Percentiles rank a stretch among this genome's conserved stretches.
Conservation (phyloP, 35 echinoderm and acorn worm species). For the Lytechinus pictus region DNA sequence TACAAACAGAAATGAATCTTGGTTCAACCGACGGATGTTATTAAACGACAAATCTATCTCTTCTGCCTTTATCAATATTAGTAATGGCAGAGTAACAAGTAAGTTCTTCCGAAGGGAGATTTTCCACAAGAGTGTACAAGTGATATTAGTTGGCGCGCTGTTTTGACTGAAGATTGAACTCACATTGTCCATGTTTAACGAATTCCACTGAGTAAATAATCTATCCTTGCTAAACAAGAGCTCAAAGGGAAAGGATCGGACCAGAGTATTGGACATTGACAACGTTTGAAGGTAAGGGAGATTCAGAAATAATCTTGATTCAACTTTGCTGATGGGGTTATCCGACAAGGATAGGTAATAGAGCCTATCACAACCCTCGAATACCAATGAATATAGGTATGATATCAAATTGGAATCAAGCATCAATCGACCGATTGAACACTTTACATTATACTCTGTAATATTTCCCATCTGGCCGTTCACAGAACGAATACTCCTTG, state of each 20-base stretch:
- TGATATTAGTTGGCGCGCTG: not conserved
- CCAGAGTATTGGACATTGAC: not conserved
- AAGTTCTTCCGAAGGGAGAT: not conserved
- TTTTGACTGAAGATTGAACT: not conserved
- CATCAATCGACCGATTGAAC: not conserved
- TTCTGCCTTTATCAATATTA: not conserved
- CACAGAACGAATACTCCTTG: not conserved
- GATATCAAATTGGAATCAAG: not conserved
- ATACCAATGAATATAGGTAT: not conserved
- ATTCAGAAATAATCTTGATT: not conserved
- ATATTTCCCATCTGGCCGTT: not conserved
- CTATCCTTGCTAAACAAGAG: not conserved
- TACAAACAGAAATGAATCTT: not conserved
- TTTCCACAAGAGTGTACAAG: not conserved
- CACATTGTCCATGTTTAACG: not conserved
- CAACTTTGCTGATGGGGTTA: not conserved
- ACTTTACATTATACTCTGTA: not conserved
- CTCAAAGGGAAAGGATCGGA: not conserved
- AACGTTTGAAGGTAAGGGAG: not conserved
- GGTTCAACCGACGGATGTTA: not conserved
- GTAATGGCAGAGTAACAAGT: not conserved
- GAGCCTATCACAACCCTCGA: not conserved
- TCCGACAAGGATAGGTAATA: not conserved
- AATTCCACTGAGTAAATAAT: not conserved
- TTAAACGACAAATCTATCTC: not conserved